phyloP scores from a whole-genome alignment of 2,113 vertebrate genomes.

The Gnathonemus longibarbis region DNA sequence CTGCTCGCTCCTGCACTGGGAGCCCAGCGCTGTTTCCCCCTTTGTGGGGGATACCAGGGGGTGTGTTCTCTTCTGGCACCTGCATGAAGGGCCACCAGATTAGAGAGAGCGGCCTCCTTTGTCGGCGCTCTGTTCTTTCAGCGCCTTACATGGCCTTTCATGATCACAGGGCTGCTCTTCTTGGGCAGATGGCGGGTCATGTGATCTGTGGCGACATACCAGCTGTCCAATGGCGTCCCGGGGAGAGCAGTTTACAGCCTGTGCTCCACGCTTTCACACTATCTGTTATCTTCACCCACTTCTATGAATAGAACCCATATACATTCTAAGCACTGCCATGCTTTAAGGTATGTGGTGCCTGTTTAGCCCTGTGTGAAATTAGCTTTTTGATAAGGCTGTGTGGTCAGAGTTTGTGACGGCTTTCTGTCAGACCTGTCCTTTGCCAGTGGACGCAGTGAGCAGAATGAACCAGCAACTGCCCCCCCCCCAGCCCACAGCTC shows the following conservation, averaged over 20 bases:
- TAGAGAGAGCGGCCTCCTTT: neutral
- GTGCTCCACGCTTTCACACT: neutral
- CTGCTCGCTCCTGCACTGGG: neutral
- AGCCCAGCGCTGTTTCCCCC: neutral
- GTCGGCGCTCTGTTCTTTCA: neutral
- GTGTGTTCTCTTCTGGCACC: neutral
- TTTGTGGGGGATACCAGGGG: neutral
- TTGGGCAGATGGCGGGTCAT: neutral
- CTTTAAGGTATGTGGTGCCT: neutral
- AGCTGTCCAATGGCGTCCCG: neutral
- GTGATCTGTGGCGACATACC: neutral
- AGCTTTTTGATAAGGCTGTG: neutral
- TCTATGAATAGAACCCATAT: neutral
- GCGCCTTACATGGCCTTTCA: neutral
- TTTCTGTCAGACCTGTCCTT: neutral
- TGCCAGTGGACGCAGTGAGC: neutral
- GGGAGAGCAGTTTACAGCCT: neutral
- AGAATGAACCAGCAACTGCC: neutral
- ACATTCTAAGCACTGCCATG: neutral
- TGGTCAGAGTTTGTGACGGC: neutral
- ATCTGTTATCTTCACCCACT: neutral
- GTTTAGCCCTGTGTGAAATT: neutral
- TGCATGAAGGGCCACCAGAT: neutral
- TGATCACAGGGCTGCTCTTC: neutral
- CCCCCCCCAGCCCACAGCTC: neutral